These are phyloP conservation scores for Turritopsis dohrnii DNA, from an alignment of 30 jellyfish, hydroid and myxozoan genomes.

Conservation along the genomic window DNA sequence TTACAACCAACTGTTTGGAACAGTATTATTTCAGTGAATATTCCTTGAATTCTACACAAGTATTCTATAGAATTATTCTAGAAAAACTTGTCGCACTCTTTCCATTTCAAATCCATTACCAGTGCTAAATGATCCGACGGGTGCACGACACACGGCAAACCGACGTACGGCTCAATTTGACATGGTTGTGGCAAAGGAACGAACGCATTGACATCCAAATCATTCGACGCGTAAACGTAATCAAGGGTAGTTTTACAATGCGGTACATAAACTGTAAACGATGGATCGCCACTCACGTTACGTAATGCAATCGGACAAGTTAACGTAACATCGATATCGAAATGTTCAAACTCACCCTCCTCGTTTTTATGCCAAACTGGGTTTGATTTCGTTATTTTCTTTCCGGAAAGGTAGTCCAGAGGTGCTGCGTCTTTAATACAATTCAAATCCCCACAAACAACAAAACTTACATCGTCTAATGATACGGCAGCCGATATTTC, in stretches of 20 bases:
- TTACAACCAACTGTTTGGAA: too few relatives aligned
- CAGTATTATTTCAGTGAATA: too few relatives aligned
- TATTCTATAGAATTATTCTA: neutral
- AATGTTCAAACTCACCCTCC: conserved; percentile 9
- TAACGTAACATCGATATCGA: conserved; percentile 34
- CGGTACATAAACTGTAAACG: conserved; percentile 60
- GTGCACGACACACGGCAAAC: conserved; percentile 77
- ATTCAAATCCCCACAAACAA: conserved; percentile 79
- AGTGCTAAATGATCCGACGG: conserved; percentile 93
- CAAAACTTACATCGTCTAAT: neutral
- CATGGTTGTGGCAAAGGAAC: conserved; percentile 68
- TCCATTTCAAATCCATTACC: conserved; percentile 75
- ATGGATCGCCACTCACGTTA: conserved; percentile 72
- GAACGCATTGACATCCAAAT: conserved; percentile 43
- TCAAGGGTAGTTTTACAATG: conserved; percentile 81
- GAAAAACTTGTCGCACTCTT: neutral
- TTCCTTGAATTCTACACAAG: too few relatives aligned
- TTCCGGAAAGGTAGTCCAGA: conserved; percentile 36
- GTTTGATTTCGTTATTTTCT: conserved; percentile 21
- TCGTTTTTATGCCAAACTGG: conserved; percentile 46
- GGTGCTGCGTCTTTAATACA: conserved; percentile 63
- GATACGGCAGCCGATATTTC: neutral
- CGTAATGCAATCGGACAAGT: conserved; percentile 4
- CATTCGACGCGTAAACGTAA: conserved; percentile 45
- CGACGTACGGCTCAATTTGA: conserved; percentile 54